Percentiles rank a stretch among this genome's conserved stretches.
These are phyloP conservation scores for Tyto alba DNA, from an alignment of 2,113 vertebrate species.

Conservation along the genomic window DNA sequence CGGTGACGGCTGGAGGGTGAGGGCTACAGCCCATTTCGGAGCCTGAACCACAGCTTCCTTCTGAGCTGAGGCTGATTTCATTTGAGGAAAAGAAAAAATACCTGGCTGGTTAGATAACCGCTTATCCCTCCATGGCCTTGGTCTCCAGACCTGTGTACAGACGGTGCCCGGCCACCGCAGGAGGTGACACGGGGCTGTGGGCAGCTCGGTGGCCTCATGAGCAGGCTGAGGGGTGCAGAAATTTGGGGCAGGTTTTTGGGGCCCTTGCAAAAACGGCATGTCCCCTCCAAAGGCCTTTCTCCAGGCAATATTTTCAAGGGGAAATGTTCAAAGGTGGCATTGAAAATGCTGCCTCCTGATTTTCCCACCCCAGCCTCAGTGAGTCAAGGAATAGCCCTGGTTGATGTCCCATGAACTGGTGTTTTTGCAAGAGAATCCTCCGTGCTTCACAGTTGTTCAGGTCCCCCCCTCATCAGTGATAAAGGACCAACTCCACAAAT, in stretches of 20 bases:
- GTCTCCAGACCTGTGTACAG: accelerated
- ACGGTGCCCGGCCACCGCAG: accelerated
- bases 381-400: neutral
- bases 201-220: neutral
- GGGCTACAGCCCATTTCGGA: neutral
- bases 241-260: neutral
- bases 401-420: neutral
- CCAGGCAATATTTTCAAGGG: neutral
- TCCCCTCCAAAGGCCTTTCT: neutral
- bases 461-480: neutral
- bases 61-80: neutral
- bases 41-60: neutral
- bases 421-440: neutral
- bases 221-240: neutral
- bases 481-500: neutral
- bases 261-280: neutral
- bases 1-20: neutral
- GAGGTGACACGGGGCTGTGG: neutral
- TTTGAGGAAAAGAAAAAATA: neutral
- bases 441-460: neutral
- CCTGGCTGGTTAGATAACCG: accelerated
- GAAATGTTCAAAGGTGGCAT: neutral
- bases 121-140: neutral
- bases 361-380: neutral
- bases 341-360: neutral